Evolutionary conservation across 1,140 invertebrate species (phyloP).

Genomic region (Amphibalanus amphitrite): DNA sequence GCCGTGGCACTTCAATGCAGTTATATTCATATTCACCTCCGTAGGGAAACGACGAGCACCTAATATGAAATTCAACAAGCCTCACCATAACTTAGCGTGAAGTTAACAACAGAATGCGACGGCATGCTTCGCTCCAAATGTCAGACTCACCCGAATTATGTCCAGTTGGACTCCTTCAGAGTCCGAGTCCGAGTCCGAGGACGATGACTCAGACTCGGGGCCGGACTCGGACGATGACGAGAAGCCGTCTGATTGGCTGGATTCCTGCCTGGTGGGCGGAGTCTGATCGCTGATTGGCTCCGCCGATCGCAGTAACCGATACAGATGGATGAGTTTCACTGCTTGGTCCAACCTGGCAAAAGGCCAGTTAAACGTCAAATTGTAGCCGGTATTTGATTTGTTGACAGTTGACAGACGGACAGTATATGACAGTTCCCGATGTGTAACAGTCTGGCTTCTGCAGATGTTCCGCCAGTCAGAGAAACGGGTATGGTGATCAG

Average conservation of each 20-base stretch:
- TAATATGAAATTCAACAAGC: too few species aligned
- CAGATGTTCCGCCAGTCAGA: too few species aligned
- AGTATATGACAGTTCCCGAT: not conserved
- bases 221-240: slow-evolving; percentile 6
- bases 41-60: too few species aligned
- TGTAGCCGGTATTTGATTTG: too few species aligned
- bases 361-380: not conserved
- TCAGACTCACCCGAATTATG: not conserved
- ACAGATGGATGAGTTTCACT: slow-evolving; percentile 7
- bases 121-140: not conserved
- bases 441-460: too few species aligned
- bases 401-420: too few species aligned
- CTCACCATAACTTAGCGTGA: too few species aligned
- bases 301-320: slow-evolving; percentile 2
- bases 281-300: not conserved
- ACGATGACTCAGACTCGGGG: not conserved
- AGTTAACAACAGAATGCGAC: not conserved
- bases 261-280: not conserved
- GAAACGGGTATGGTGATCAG: too few species aligned
- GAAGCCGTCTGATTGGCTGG: not conserved
- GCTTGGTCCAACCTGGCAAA: slow-evolving; percentile 6
- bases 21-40: too few species aligned
- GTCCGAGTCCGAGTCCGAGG: not conserved
- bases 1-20: too few species aligned
- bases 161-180: not conserved